Percentiles rank a stretch among this genome's conserved stretches.
phyloP scores from a whole-genome alignment of 2,113 vertebrate genomes.

The Dendropsophus ebraccatus region DNA sequence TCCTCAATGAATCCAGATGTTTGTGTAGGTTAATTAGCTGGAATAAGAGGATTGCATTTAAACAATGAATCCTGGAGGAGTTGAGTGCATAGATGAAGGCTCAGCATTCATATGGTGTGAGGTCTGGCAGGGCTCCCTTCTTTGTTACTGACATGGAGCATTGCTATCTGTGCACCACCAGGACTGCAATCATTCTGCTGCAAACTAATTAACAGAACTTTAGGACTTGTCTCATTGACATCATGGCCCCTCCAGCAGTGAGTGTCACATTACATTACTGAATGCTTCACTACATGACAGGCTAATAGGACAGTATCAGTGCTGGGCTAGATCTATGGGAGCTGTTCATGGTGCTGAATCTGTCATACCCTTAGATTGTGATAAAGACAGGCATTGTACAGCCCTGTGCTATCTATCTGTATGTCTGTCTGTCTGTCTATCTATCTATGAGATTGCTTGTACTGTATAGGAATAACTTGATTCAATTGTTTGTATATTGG shows the following conservation, averaged over 20 bases:
- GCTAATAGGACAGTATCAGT: slow-evolving; percentile 11
- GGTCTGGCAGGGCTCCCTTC: too few species aligned
- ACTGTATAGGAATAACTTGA: neutral
- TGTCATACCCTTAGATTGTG: neutral
- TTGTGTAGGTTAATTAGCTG: neutral
- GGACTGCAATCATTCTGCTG: neutral
- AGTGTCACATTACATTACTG: slow-evolving; percentile 18
- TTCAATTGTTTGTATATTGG: too few species aligned
- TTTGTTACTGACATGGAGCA: neutral
- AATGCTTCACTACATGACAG: neutral
- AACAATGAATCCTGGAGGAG: neutral
- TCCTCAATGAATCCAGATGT: neutral
- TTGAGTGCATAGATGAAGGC: neutral
- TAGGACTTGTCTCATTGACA: slow-evolving; percentile 15
- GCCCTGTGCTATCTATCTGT: neutral
- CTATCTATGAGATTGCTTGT: too few species aligned
- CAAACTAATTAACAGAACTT: slow-evolving; percentile 32
- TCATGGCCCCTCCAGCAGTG: slow-evolving; percentile 18
- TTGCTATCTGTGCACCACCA: neutral
- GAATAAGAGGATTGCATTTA: neutral
- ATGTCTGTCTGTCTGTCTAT: too few species aligned
- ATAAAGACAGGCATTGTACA: neutral
- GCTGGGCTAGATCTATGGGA: neutral
- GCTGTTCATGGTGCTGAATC: slow-evolving; percentile 43
- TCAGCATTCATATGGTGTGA: neutral